Evolutionary conservation across 1,140 invertebrate species (phyloP), one percentile per base, ranked within the genome.

Genomic region (Saccostrea cuccullata): DNA sequence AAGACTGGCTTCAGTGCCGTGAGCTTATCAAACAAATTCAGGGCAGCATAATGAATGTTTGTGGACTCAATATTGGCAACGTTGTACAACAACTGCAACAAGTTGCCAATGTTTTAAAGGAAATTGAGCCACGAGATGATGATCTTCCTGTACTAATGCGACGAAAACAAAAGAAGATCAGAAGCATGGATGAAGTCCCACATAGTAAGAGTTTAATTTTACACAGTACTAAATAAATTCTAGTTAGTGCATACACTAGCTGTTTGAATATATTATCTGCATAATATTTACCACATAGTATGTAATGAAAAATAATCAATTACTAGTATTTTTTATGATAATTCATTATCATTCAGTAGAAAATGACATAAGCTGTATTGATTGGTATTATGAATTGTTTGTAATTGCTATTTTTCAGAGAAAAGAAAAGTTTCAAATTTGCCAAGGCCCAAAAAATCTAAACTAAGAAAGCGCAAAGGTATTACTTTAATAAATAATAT

Each of bases 151-250:
- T 83, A 8, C 9, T 83, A 56, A 83, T n/a, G 20, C 30, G 9
- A 56, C 40, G 40, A 47, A 83, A 55, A 82, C 77, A 30, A n/a
- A 82, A 82, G 30, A 82, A 23, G 77, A 30, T 40, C 30, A 40
- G 77, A 47, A 82, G 30, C 77, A 82, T 40, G 60, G 60, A 67
- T 67, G 60, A 67, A 20, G 60, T 67, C 60, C 23, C 60, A 67
- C 60, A 67, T 67, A 67, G 60, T 67, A 67, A n/a, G 60, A 83
- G 13, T 55, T 83, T 83, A 12, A 17, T 40, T 83, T 83, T 83
- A 83, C 30, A 83, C 82, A 83, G 47, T 55, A n/a, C 36, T 83
- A 83, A 83, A 83, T 55, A 83, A 83, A n/a, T 83, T 83, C 36
- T 55, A 83, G 36, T 55, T 4, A 83, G 47, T 83, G n/a, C 47